A percentile compares a stretch with the other conserved stretches of the same genome.
Conservation (phyloP, 2,113 vertebrate species). For the Suricata suricatta region DNA sequence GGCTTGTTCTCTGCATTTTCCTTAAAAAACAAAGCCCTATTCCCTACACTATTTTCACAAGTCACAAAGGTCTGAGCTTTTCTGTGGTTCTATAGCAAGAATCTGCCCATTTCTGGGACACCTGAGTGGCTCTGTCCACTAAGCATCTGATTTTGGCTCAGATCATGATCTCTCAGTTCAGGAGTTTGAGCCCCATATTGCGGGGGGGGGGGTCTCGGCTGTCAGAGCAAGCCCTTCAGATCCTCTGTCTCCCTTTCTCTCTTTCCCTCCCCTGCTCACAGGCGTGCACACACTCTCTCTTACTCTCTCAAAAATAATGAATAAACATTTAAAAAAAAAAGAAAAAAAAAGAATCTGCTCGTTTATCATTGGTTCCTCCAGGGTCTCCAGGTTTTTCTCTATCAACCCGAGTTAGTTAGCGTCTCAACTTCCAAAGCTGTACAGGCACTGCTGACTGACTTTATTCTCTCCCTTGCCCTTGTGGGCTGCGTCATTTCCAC, state of each 20-base stretch:
- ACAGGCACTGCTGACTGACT: background rate
- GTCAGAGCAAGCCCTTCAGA: too few relatives aligned
- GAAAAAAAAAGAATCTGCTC: background rate
- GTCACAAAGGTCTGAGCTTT: background rate
- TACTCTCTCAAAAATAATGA: too few relatives aligned
- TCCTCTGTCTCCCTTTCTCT: too few relatives aligned
- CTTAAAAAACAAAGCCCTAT: background rate
- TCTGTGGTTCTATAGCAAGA: background rate
- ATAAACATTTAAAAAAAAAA: too few relatives aligned
- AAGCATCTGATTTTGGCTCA: too few relatives aligned
- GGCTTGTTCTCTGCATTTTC: background rate
- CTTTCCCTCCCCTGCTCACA: too few relatives aligned
- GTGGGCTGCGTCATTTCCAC: fast-evolving
- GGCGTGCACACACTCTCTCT: too few relatives aligned
- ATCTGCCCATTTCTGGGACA: background rate
- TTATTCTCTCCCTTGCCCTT: background rate
- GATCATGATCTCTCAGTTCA: too few relatives aligned
- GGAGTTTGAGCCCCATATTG: too few relatives aligned
- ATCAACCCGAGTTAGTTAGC: background rate
- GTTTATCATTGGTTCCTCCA: background rate
- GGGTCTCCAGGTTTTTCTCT: background rate
- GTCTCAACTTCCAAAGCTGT: background rate
- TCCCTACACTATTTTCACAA: background rate
- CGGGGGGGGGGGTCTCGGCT: too few relatives aligned
- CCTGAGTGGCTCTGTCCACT: too few relatives aligned